Evolutionary conservation across 30 jellyfish, hydroid and myxozoan species (phyloP), one percentile per base, ranked within the genome.

Genomic region (Aurelia aurita complex sp. Pacific): DNA sequence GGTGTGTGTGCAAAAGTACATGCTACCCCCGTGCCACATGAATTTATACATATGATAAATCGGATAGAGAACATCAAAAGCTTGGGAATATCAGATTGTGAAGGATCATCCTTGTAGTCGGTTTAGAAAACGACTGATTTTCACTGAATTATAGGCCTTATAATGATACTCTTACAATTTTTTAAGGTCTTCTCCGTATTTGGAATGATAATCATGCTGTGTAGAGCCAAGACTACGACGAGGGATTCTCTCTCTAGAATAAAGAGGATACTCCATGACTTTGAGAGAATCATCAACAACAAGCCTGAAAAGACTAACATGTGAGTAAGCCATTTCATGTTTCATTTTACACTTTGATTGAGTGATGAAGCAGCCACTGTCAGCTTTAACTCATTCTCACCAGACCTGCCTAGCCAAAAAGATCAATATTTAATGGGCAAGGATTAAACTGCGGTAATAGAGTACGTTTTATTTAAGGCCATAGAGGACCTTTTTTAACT

Each of bases 261-360:
- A 17, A 77, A 62, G 59, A 77, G 77, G 54, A 77, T 77, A 60
- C 77, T 77, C 17, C 43, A 50, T 63, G 87, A 77, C 33, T 61
- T 77, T 14, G 87, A 77, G 46, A 63, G 51, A 60, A 16, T 62
- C 15, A 60, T 77, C 87, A 61, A 77, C 77, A 61, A 62, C 77
- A 23, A 6, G 17, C 67, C 68, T 64, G 68, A 59, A 63, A 55
- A 57, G 32, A 43, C 6, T 38, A 40, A 23, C n/a, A 5, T 23
- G 77, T 46, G 57, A 46, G 57, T 46, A 5, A 43, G 54, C 54
- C 12, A 43, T 43, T 43, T 46, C 57, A 46, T 46, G 57, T 46
- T 46, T 46, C 57, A 4, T 46, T 46, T 46, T 46, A 46, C 8
- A 0, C 57, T 46, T 46, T 46, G 57, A 9, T 46, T 46, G 57